These are phyloP conservation scores for Oligia latruncula DNA, from an alignment of 2,888 invertebrate species.

Conservation along the genomic window DNA sequence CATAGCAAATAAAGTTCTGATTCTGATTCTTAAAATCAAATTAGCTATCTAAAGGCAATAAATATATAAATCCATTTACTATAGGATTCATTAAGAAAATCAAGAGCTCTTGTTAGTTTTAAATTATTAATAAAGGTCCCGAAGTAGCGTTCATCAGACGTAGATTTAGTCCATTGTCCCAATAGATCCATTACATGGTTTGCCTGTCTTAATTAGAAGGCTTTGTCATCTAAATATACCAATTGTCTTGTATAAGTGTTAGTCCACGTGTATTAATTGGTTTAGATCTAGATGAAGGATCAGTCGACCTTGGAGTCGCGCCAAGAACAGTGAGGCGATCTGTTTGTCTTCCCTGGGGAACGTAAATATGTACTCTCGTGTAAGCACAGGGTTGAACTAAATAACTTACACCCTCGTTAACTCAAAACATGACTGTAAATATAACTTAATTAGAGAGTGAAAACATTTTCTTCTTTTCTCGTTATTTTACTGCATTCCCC, in stretches of 20 bases:
- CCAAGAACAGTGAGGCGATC: constrained; percentile 24
- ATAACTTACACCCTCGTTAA: neutral
- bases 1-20: no score
- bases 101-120: constrained; percentile 12
- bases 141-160: constrained; percentile 29
- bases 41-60: neutral
- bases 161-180: constrained; percentile 31
- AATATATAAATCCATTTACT: neutral
- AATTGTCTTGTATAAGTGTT: constrained; percentile 28
- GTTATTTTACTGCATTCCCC: no score
- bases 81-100: constrained; percentile 16
- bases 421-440: neutral
- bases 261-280: constrained; percentile 45
- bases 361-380: constrained; percentile 2
- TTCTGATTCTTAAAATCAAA: neutral
- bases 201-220: constrained; percentile 35
- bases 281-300: constrained; percentile 3
- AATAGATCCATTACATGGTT: constrained; percentile 27
- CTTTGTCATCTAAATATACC: constrained; percentile 43
- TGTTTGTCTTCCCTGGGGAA: constrained; percentile 5
- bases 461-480: neutral
- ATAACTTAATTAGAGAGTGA: neutral
- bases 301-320: constrained; percentile 18
- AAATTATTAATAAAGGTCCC: constrained; percentile 29
- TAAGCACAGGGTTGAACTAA: neutral